Conservation (phyloP, 2,888 invertebrate species). For the Coremacera marginata region DNA sequence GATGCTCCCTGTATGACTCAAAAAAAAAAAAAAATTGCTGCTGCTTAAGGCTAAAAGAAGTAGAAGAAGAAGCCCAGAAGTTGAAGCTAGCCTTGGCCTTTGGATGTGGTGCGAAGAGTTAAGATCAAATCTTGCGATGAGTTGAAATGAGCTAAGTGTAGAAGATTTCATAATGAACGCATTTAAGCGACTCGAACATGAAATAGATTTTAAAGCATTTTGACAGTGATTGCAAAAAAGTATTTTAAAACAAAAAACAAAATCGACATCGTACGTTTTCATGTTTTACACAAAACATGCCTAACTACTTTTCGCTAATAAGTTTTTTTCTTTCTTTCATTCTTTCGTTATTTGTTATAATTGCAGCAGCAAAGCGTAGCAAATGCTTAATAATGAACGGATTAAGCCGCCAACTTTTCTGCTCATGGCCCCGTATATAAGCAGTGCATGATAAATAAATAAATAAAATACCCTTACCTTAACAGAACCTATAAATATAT, state of each 20-base stretch:
- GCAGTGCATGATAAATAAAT: not conserved
- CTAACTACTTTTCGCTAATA: conserved; percentile 21
- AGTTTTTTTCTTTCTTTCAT: not conserved
- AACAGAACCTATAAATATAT: not conserved
- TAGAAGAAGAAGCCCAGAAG: too few species aligned
- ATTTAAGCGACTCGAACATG: conserved; percentile 62
- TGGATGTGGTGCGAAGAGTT: not conserved
- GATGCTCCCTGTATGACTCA: too few species aligned
- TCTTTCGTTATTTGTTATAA: conserved; percentile 1
- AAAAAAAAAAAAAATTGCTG: too few species aligned
- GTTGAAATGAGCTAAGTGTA: not conserved
- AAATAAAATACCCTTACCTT: not conserved
- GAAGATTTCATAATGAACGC: conserved; percentile 54
- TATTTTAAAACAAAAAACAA: conserved; percentile 37
- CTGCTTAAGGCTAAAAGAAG: too few species aligned
- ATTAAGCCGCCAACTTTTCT: conserved; percentile 13
- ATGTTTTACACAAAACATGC: not conserved
- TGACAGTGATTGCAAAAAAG: conserved; percentile 44
- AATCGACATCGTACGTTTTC: not conserved
- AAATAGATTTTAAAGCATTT: conserved; percentile 57
- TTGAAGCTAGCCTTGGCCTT: not conserved
- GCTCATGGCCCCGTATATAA: not conserved
- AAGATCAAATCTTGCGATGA: too few species aligned
- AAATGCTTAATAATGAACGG: conserved; percentile 23
- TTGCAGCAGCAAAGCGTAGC: conserved; percentile 7